These are phyloP conservation scores for Heterodera carotae DNA, from an alignment of 1,140 invertebrate species.

Conservation along the genomic window DNA sequence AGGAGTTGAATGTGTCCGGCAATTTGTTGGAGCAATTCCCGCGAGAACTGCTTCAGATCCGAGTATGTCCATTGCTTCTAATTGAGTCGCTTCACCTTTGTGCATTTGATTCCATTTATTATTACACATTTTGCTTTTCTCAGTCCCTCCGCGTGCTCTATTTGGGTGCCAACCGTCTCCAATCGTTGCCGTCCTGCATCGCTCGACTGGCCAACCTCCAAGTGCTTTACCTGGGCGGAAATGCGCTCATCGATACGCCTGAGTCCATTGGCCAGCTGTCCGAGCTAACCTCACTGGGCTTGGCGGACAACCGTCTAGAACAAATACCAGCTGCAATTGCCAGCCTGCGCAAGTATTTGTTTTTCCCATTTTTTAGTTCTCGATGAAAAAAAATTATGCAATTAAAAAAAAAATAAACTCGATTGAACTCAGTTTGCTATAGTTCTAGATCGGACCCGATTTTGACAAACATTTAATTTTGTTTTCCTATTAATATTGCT, in stretches of 20 bases:
- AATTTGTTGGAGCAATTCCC: slow-evolving; percentile 85
- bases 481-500: too few species aligned
- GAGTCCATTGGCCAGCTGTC: slow-evolving; percentile 79
- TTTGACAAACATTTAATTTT: too few species aligned
- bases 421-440: too few species aligned
- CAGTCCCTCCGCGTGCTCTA: slow-evolving; percentile 80
- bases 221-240: slow-evolving; percentile 87
- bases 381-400: too few species aligned
- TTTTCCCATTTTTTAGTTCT: too few species aligned
- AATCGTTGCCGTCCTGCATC: slow-evolving; percentile 79
- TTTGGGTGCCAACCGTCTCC: slow-evolving; percentile 82
- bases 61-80: too few species aligned
- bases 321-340: slow-evolving; percentile 83
- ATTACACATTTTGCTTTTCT: too few species aligned
- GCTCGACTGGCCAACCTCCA: slow-evolving; percentile 77
- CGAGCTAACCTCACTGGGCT: slow-evolving; percentile 79
- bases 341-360: slow-evolving; percentile 74
- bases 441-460: too few species aligned
- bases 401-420: too few species aligned
- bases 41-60: slow-evolving; percentile 79
- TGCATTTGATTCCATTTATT: too few species aligned
- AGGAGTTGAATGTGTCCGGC: slow-evolving; percentile 93
- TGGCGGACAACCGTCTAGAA: slow-evolving; percentile 88
- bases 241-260: slow-evolving; percentile 82
- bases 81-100: too few species aligned